Evolutionary conservation across 2,797 vertebrate species (phyloP).

Genomic region (Neosilurus hyrtlii): DNA sequence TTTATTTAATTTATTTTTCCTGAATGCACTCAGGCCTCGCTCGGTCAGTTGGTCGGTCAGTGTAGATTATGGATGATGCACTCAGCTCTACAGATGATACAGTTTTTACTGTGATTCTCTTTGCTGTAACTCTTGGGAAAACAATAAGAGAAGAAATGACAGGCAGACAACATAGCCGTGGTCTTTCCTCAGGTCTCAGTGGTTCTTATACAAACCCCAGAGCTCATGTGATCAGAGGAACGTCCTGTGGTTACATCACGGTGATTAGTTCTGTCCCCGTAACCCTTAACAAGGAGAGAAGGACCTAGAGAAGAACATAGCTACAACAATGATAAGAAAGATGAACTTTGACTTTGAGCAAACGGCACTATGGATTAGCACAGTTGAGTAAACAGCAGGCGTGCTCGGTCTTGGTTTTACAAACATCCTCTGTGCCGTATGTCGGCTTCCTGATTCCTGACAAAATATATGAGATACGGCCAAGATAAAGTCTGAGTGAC

Average conservation of each 20-base stretch:
- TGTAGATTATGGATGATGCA: conserved; percentile 2
- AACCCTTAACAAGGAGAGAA: conserved; percentile 24
- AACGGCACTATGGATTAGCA: conserved; percentile 55
- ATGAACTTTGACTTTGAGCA: conserved; percentile 52
- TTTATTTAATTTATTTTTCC: conserved; percentile 24
- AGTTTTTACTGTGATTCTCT: conserved; percentile 29
- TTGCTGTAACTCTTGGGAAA: conserved; percentile 37
- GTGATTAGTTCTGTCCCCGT: conserved; percentile 7
- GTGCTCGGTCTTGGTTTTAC: conserved; percentile 49
- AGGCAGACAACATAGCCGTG: conserved; percentile 13
- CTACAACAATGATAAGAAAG: conserved; percentile 49
- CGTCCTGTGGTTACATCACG: neutral
- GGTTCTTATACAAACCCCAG: conserved; percentile 28
- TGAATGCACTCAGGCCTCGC: conserved; percentile 26
- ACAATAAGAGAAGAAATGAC: conserved; percentile 5
- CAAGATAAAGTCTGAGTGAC: conserved; percentile 24
- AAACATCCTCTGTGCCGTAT: conserved; percentile 51
- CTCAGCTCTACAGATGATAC: conserved; percentile 42
- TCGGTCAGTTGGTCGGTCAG: too few species aligned
- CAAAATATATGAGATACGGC: conserved; percentile 34
- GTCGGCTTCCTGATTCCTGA: conserved; percentile 49
- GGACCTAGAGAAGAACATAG: neutral
- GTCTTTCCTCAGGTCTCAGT: neutral
- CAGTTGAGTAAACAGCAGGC: conserved; percentile 50
- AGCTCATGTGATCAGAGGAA: conserved; percentile 35